Conservation (phyloP, 2,797 vertebrate species). For the Microtus agrestis region DNA sequence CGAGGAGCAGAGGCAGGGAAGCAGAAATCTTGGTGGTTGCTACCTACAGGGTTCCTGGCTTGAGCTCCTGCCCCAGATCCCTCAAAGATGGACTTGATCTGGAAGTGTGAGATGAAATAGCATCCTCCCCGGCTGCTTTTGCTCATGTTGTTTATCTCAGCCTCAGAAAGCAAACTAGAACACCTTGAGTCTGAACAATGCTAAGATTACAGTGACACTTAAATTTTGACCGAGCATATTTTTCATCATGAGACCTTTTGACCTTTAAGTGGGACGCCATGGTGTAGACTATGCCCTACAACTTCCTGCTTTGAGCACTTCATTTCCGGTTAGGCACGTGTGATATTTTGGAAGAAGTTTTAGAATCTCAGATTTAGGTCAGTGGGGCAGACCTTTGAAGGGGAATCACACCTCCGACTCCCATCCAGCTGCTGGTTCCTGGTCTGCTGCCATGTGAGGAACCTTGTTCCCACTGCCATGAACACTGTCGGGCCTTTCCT, state of each 20-base stretch:
- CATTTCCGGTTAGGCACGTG: not conserved
- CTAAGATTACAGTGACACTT: not conserved
- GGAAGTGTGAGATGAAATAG: not conserved
- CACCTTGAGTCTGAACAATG: not conserved
- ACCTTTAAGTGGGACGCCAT: not conserved
- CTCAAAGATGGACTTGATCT: not conserved
- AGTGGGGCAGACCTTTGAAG: not conserved
- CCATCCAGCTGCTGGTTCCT: not conserved
- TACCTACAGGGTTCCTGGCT: not conserved
- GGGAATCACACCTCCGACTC: not conserved
- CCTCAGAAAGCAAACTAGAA: not conserved
- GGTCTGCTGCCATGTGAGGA: not conserved
- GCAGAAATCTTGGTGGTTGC: not conserved
- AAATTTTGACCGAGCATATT: not conserved
- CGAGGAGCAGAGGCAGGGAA: too few relatives aligned
- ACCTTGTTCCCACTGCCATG: not conserved
- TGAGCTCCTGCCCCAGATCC: not conserved
- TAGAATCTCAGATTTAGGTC: not conserved
- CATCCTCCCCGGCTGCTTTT: not conserved
- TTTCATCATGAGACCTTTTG: not conserved
- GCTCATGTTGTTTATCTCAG: too few relatives aligned
- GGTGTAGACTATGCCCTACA: not conserved
- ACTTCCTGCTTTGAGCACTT: not conserved
- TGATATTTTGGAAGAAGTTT: not conserved
- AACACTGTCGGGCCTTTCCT: not conserved